phyloP scores from a whole-genome alignment of 2,113 vertebrate species.

The Eupsittula cactorum region DNA sequence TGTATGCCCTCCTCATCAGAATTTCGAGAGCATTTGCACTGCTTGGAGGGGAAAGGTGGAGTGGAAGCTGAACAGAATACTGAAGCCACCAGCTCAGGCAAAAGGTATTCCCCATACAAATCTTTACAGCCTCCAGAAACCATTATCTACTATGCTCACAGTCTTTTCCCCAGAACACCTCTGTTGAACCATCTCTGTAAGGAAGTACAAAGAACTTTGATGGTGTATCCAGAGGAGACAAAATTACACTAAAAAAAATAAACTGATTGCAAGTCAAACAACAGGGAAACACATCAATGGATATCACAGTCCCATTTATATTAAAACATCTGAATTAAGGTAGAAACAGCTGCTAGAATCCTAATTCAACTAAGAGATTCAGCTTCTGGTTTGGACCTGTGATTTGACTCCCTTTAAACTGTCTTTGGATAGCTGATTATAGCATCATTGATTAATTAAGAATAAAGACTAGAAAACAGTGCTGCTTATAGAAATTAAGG shows the following conservation, averaged over 20 bases:
- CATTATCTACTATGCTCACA: neutral
- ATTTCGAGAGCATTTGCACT: neutral
- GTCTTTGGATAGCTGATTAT: neutral
- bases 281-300: neutral
- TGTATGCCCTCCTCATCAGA: neutral
- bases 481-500: neutral
- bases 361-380: neutral
- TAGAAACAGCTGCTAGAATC: neutral
- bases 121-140: neutral
- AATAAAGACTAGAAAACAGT: neutral
- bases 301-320: neutral
- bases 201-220: neutral
- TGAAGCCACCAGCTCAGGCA: neutral
- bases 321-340: neutral
- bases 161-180: neutral
- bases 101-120: neutral
- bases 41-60: neutral
- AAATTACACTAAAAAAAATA: neutral
- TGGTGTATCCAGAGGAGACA: neutral
- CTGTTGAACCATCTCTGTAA: neutral
- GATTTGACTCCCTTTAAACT: neutral
- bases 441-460: neutral
- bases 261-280: neutral
- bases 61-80: neutral
- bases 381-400: neutral